phyloP scores from a whole-genome alignment of 2,797 vertebrate genomes.

The Australoheros facetus region DNA sequence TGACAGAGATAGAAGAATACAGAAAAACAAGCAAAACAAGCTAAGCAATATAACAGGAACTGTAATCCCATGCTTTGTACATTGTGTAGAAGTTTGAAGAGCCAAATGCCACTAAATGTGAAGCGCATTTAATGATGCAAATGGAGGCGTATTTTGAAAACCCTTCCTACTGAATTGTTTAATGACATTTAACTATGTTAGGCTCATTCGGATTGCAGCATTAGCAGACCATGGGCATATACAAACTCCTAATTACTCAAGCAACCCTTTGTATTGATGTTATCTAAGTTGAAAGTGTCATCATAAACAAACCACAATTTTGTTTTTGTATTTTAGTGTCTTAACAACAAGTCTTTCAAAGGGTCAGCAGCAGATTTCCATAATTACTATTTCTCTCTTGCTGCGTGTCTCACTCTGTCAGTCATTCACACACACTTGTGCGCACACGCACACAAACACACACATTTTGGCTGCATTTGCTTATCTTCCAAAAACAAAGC shows the following conservation, averaged over 20 bases:
- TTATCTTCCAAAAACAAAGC: conserved; percentile 46
- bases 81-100: neutral
- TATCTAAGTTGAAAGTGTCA: conserved; percentile 16
- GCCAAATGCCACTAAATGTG: neutral
- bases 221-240: neutral
- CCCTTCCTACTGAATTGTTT: neutral
- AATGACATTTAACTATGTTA: neutral
- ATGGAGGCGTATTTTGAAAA: neutral
- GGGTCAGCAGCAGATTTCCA: conserved; percentile 38
- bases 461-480: conserved; percentile 20
- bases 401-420: conserved; percentile 6
- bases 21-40: neutral
- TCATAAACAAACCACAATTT: conserved; percentile 8
- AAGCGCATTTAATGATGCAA: neutral
- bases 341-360: conserved; percentile 28
- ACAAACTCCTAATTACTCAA: conserved; percentile 14
- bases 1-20: neutral
- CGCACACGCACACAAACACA: neutral
- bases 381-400: neutral
- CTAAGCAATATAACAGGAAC: neutral
- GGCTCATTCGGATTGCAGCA: neutral
- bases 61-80: neutral
- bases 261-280: conserved; percentile 8
- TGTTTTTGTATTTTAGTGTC: conserved; percentile 13
- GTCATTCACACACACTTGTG: neutral